phyloP scores from a whole-genome alignment of 2,888 invertebrate species.

The Automeris io region DNA sequence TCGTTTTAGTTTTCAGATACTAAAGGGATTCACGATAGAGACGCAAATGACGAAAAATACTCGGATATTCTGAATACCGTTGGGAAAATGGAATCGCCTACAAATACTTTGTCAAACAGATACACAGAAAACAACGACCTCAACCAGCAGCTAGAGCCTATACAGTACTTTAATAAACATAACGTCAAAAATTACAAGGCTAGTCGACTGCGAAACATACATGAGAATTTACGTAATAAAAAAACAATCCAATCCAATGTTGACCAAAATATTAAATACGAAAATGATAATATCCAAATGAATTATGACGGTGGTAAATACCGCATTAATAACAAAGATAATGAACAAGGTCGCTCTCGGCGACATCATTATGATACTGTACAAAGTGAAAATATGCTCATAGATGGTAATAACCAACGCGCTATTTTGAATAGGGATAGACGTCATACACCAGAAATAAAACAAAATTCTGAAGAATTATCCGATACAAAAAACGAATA shows the following conservation, averaged over 20 bases:
- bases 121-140: slow-evolving; percentile 25
- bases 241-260: slow-evolving; percentile 22
- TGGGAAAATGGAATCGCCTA: not conserved
- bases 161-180: slow-evolving; percentile 24
- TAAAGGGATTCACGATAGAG: not conserved
- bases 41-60: not conserved
- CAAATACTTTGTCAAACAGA: slow-evolving; percentile 14
- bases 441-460: slow-evolving; percentile 31
- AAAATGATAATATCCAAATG: slow-evolving; percentile 29
- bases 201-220: slow-evolving; percentile 15
- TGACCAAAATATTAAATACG: slow-evolving; percentile 23
- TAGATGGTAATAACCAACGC: slow-evolving; percentile 26
- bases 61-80: not conserved
- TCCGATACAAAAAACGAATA: slow-evolving; percentile 20
- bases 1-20: slow-evolving; percentile 3
- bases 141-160: slow-evolving; percentile 23
- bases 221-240: too few species aligned
- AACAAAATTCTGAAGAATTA: slow-evolving; percentile 15
- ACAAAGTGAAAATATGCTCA: slow-evolving; percentile 31
- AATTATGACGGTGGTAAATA: slow-evolving; percentile 29
- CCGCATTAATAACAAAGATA: slow-evolving; percentile 8
- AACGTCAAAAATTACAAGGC: slow-evolving; percentile 19
- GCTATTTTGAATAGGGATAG: slow-evolving; percentile 37
- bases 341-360: slow-evolving; percentile 23
- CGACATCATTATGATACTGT: slow-evolving; percentile 35